A percentile compares a stretch with the other conserved stretches of the same genome.
Conservation (phyloP, 2,888 invertebrate genomes). For the Hemicrepidius hirtus region DNA sequence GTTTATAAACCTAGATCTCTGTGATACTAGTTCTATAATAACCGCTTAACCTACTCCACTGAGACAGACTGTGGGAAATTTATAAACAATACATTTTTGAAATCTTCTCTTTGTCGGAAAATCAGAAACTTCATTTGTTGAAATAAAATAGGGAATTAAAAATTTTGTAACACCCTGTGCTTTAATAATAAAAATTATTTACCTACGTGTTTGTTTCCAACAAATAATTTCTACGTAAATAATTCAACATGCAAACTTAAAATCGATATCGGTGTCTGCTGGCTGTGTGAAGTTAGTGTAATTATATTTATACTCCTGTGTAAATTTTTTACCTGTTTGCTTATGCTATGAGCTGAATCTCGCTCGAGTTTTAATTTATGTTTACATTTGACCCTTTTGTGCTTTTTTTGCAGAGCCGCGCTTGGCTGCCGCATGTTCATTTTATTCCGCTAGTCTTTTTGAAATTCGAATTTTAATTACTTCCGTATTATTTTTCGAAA, state of each 20-base stretch:
- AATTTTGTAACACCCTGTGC: too few relatives aligned
- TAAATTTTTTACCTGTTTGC: conserved; percentile 10
- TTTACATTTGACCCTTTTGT: conserved; percentile 17
- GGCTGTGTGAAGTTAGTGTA: conserved; percentile 2
- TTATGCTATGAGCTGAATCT: background rate
- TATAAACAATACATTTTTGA: too few relatives aligned
- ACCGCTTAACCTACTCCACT: too few relatives aligned
- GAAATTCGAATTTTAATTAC: conserved; percentile 30
- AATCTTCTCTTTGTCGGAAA: too few relatives aligned
- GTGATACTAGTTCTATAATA: too few relatives aligned
- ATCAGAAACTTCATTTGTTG: too few relatives aligned
- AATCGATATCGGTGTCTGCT: conserved; percentile 25
- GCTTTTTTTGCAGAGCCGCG: background rate
- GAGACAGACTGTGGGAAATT: too few relatives aligned
- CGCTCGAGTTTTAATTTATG: conserved; percentile 9
- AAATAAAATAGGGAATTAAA: too few relatives aligned
- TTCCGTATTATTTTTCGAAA: background rate
- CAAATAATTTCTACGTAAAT: conserved; percentile 27
- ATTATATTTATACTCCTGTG: conserved; percentile 9
- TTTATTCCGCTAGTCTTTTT: conserved; percentile 3
- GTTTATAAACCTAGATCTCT: too few relatives aligned
- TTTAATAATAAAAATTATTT: too few relatives aligned
- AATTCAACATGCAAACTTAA: conserved; percentile 9
- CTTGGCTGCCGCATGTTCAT: conserved; percentile 8
- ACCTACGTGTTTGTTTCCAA: background rate